Conservation (phyloP, 2,113 vertebrate genomes). For the Ptilonorhynchus violaceus region DNA sequence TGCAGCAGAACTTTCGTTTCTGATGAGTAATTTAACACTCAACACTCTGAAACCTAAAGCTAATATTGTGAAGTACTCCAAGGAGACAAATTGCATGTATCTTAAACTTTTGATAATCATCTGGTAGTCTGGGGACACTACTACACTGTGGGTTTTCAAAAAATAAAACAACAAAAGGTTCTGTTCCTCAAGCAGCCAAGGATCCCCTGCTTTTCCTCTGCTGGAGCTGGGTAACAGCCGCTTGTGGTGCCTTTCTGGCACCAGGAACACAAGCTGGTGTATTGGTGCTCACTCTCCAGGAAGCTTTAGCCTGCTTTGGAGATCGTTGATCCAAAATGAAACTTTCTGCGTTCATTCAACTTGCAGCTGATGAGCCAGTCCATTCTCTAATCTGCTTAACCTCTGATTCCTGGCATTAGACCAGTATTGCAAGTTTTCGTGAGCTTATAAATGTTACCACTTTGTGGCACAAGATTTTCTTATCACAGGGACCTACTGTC, state of each 20-base stretch:
- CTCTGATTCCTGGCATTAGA: background rate
- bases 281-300: background rate
- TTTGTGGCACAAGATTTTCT: background rate
- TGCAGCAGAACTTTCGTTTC: slow-evolving; percentile 32
- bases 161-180: background rate
- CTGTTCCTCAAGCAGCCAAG: background rate
- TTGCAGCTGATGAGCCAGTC: background rate
- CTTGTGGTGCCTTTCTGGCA: background rate
- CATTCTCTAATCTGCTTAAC: background rate
- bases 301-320: background rate
- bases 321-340: background rate
- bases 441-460: background rate
- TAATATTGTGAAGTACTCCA: slow-evolving; percentile 36
- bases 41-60: slow-evolving; percentile 23
- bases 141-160: background rate
- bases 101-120: background rate
- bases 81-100: background rate
- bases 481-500: background rate
- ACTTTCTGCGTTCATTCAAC: background rate
- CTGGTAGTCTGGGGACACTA: background rate
- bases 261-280: background rate
- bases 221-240: background rate
- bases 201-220: background rate
- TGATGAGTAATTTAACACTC: slow-evolving; percentile 54
- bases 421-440: background rate